phyloP scores from a whole-genome alignment of 1,140 invertebrate genomes.

The Tetranychus urticae region DNA sequence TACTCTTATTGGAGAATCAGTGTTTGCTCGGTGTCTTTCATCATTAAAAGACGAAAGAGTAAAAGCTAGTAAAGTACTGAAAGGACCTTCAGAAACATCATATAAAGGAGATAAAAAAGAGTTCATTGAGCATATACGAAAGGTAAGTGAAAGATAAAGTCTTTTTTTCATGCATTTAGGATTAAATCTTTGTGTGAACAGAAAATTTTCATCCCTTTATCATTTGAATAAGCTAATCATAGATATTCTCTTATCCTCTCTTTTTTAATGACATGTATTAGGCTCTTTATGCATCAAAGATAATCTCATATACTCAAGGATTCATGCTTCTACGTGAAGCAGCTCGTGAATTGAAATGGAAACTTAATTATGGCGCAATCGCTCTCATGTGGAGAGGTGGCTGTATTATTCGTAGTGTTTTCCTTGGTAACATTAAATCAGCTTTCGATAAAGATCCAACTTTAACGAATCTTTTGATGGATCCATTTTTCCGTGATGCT shows the following conservation, averaged over 20 bases:
- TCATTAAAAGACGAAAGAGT: slow-evolving; percentile 59
- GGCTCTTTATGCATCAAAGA: slow-evolving; percentile 91
- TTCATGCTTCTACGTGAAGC: slow-evolving; percentile 95
- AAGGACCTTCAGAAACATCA: slow-evolving; percentile 33
- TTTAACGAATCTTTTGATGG: slow-evolving; percentile 69
- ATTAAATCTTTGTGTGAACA: too few relatives aligned
- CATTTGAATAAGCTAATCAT: too few relatives aligned
- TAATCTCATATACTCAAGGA: slow-evolving; percentile 96
- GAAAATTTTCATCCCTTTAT: background rate
- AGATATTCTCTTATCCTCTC: background rate
- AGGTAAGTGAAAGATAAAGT: slow-evolving; percentile 21
- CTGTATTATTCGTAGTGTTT: slow-evolving; percentile 90
- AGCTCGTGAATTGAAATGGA: slow-evolving; percentile 70
- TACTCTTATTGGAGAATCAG: slow-evolving; percentile 89
- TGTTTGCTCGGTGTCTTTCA: slow-evolving; percentile 85
- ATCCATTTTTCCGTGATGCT: slow-evolving; percentile 75
- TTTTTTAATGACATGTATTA: slow-evolving; percentile 19
- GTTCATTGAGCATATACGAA: slow-evolving; percentile 49
- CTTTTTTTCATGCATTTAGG: background rate
- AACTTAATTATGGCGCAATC: slow-evolving; percentile 90
- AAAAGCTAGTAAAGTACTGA: slow-evolving; percentile 47
- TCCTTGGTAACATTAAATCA: slow-evolving; percentile 86
- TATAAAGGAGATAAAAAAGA: slow-evolving; percentile 41
- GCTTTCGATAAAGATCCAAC: slow-evolving; percentile 82
- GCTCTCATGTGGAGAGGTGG: slow-evolving; percentile 99